Base-by-base conservation (phyloP, 2,113 vertebrate species). In the Sprattus sprattus region DNA sequence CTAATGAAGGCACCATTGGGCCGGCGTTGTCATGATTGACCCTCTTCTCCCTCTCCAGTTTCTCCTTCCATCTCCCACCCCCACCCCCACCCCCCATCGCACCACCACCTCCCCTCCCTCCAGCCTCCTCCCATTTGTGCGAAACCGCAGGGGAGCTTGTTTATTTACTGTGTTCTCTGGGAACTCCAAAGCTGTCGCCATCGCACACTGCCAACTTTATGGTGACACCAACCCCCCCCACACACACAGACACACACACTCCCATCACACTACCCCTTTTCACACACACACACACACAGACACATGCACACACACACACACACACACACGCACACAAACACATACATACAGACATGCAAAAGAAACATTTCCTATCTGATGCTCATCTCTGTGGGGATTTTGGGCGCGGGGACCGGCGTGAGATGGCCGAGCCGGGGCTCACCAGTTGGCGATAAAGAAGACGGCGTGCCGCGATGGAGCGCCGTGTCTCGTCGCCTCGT, bases 131-230 rank as follows among this genome's bases (percentile, higher is more conserved):
- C 87, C 84, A 81, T 91, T 88, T 88, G 81, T 87, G 81, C 83
- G 88, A 92, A 92, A 83, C 86, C 93, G 90, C 92, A 87, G 89
- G 93, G 93, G 93, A 93, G 91, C 92, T 93, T 94, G 91, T 93
- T 95, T 95, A 91, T 94, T 94, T 93, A 87, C 91, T 91, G 85
- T 84, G 89, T 92, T 90, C 90, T 92, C 88, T 1, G 90, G 90
- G 90, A 93, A 88, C 86, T 71, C 64, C 88, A 87, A 88, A 88
- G 88, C 90, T 90, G 91, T 89, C 78, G 86, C 87, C 82, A 85
- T 89, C 86, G 75, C 88, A 92, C 83, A 82, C 89, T 93, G 93
- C 92, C 93, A 94, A 90, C 90, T 90, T 89, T 86, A 91, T 89
- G 89, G 88, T 85, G 84, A 82, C 89, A 90, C 84, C 47, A 45